A percentile compares a stretch with the other conserved stretches of the same genome.
phyloP scores from a whole-genome alignment of 1,140 invertebrate species.

The Calycopis cecrops region DNA sequence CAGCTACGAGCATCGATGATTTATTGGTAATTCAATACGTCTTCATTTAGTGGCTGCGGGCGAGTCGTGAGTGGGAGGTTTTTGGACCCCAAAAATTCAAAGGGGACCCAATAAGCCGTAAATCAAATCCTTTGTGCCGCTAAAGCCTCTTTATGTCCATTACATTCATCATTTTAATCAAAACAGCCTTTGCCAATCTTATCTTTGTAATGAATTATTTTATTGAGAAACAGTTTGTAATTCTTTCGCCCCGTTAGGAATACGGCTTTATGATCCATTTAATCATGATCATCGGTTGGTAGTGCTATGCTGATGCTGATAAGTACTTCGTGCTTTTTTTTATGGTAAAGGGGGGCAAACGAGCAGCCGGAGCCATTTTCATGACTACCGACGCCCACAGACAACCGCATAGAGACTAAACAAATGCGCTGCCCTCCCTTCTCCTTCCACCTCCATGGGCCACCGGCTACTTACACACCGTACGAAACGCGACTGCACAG shows the following conservation, averaged over 20 bases:
- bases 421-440: too few relatives aligned
- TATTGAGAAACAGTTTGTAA: slow-evolving; percentile 1
- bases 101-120: slow-evolving; percentile 56
- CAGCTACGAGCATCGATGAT: slow-evolving; percentile 47
- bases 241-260: neutral
- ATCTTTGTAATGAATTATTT: slow-evolving; percentile 1
- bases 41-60: slow-evolving; percentile 61
- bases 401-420: too few relatives aligned
- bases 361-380: too few relatives aligned
- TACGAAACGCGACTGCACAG: too few relatives aligned
- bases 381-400: too few relatives aligned
- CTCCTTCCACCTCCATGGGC: too few relatives aligned
- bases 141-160: slow-evolving; percentile 43
- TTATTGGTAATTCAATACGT: slow-evolving; percentile 57
- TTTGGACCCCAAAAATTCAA: slow-evolving; percentile 55
- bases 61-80: slow-evolving; percentile 63
- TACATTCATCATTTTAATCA: slow-evolving; percentile 56
- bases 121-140: slow-evolving; percentile 61
- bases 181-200: slow-evolving; percentile 18
- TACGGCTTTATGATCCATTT: too few relatives aligned
- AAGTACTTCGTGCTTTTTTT: too few relatives aligned
- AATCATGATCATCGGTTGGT: too few relatives aligned
- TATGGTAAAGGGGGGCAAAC: too few relatives aligned
- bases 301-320: too few relatives aligned
- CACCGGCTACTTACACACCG: too few relatives aligned